Percentiles rank a stretch among this genome's conserved stretches.
Conservation (phyloP, 2,797 vertebrate genomes). For the Lutjanus campechanus region DNA sequence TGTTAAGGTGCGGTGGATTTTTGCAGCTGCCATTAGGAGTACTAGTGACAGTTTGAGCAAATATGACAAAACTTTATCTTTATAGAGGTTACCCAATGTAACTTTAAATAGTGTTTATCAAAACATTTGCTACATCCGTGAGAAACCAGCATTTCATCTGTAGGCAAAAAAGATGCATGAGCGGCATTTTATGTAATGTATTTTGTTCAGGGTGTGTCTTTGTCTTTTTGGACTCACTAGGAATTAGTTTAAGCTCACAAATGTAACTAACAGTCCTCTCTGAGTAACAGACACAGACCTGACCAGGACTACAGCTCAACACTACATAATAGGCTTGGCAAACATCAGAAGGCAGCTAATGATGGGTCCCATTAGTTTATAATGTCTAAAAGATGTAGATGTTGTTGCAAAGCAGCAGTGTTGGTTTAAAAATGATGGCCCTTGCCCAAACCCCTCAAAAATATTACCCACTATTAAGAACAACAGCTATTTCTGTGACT, state of each 20-base stretch:
- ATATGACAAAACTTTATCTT: too few relatives aligned
- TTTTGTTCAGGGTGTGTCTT: neutral
- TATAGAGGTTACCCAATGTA: too few relatives aligned
- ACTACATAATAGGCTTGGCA: conserved; percentile 15
- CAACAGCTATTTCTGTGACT: neutral
- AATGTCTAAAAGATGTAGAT: neutral
- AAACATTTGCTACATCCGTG: conserved; percentile 9
- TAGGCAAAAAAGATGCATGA: neutral
- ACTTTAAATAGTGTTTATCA: neutral
- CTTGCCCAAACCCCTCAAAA: neutral
- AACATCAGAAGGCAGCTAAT: neutral
- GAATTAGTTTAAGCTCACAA: neutral
- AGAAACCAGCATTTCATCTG: neutral
- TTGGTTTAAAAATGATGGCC: neutral
- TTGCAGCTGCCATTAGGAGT: too few relatives aligned
- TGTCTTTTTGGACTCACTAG: too few relatives aligned
- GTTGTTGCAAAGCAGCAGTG: neutral
- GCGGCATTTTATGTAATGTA: neutral
- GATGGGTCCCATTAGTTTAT: neutral
- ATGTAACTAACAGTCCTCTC: neutral
- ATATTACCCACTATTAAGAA: neutral
- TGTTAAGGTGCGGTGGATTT: too few relatives aligned
- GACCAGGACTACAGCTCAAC: neutral
- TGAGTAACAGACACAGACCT: neutral
- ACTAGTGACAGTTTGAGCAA: too few relatives aligned